phyloP scores from a whole-genome alignment of 92 coral and sea anemone genomes.

The Siderastrea radians region DNA sequence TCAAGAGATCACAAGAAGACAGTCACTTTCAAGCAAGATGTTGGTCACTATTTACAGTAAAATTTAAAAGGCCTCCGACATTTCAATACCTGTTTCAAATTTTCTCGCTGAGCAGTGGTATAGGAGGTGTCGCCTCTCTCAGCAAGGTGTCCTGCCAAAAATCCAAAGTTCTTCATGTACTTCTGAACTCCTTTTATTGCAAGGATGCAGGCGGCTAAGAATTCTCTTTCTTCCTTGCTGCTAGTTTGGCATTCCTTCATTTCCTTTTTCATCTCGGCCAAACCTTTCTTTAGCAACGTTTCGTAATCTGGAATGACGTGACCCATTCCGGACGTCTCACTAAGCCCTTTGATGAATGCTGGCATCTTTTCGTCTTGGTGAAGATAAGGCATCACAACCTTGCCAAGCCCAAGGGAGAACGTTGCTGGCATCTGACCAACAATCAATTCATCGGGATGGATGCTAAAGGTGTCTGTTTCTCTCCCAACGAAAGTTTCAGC shows the following conservation, averaged over 20 bases:
- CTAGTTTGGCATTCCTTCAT: constrained; percentile 2
- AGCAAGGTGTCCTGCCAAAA: constrained; percentile 61
- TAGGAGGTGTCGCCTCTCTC: constrained; percentile 22
- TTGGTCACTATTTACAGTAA: neutral
- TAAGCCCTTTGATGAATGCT: constrained; percentile 76
- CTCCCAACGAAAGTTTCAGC: constrained; percentile 48
- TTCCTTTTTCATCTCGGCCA: constrained; percentile 47
- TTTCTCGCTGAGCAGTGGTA: constrained; percentile 50
- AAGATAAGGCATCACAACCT: constrained; percentile 75
- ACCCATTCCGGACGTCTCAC: constrained; percentile 70
- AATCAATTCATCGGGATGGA: constrained; percentile 77
- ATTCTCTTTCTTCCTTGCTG: constrained; percentile 50
- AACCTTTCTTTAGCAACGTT: constrained; percentile 64
- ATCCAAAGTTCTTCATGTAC: constrained; percentile 55
- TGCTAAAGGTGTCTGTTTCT: constrained; percentile 57
- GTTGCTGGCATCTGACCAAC: constrained; percentile 75
- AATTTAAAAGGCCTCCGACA: neutral
- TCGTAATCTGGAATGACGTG: constrained; percentile 73
- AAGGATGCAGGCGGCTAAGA: constrained; percentile 54
- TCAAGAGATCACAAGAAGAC: too few species aligned
- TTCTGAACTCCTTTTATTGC: constrained; percentile 69
- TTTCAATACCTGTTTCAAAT: constrained; percentile 44
- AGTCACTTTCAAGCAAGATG: too few species aligned
- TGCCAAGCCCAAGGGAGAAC: constrained; percentile 75
- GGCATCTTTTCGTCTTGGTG: constrained; percentile 78